Base-by-base conservation (phyloP, 1,140 invertebrate species). In the honey bee (Apis mellifera) region DNA sequence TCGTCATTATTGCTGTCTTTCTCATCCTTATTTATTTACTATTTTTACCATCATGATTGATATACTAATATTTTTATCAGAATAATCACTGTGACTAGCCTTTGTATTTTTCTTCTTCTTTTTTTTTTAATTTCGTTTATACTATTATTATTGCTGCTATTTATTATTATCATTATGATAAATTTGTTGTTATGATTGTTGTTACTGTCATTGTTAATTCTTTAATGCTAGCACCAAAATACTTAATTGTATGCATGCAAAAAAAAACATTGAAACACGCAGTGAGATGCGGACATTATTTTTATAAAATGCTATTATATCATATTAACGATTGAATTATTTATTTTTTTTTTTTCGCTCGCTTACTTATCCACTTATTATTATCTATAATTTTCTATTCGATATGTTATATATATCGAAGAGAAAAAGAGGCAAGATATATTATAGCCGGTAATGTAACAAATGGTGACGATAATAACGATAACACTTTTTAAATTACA, bases 221-320 rank as follows among this genome's bases (percentile, higher is more conserved):
- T 57, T 1, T 13, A 59, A n/a, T 48, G 57, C 21, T 48, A 60
- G 32, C n/a, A 69, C 65, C 50, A 32, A 59, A 62, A 64, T 13
- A 23, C 0, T 42, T 21, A 12, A 57, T 66, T 66, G 57, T 32
- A 77, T 50, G 19, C 19, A 42, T 42, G 32, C 32, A 66, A 55
- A 11, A 42, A 11, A 42, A 19, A 65, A 42, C 19, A 15, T 19
- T n/a, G 17, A 65, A 21, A 66, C 17, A 21, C 11, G n/a, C 50
- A 21, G 21, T 73, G 2, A 65, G 19, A 54, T 59, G 73, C 60
- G 32, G 64, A 91, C 83, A 86, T 88, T 81, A 91, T 92, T 87
- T 90, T 89, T 90, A 90, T 89, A 81, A 77, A 65, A 74, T 90
- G 59, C 89, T 85, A 90, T 78, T 69, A n/a, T n/a, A n/a, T 78